These are phyloP conservation scores for Trogon melanurus DNA, from an alignment of 2,113 vertebrate species.

Conservation along the genomic window DNA sequence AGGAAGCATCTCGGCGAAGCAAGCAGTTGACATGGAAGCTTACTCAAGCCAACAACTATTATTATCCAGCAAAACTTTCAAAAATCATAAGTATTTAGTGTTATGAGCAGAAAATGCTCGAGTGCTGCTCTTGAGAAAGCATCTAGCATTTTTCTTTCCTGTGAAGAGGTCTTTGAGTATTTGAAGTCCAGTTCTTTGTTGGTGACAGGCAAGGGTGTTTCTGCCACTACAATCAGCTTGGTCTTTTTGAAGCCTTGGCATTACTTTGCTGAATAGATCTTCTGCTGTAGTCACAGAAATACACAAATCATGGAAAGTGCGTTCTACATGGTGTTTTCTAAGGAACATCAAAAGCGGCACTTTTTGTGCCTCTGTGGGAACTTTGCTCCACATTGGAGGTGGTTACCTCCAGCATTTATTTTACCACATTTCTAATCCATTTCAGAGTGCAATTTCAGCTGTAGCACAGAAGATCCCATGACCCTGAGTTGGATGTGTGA, in stretches of 20 bases:
- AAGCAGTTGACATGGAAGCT: conserved; percentile 51
- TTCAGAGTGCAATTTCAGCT: not conserved
- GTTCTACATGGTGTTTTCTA: not conserved
- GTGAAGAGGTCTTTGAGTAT: not conserved
- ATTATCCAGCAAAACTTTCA: not conserved
- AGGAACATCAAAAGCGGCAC: not conserved
- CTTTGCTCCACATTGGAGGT: not conserved
- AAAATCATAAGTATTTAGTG: conserved; percentile 28
- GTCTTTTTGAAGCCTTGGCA: too few relatives aligned
- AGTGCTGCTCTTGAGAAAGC: not conserved
- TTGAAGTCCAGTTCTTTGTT: not conserved
- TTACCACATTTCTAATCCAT: not conserved
- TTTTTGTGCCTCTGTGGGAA: not conserved
- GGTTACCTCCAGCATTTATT: not conserved
- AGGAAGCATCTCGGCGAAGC: conserved; percentile 1
- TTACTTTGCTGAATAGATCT: too few relatives aligned
- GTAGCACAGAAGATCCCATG: not conserved
- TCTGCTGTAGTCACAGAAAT: not conserved
- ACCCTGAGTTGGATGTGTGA: accelerated
- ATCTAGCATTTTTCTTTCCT: not conserved
- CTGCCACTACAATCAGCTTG: too few relatives aligned
- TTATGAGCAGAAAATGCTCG: not conserved
- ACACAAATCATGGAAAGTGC: not conserved
- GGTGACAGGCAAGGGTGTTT: not conserved
- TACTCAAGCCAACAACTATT: not conserved